Conservation (phyloP, 37 sponge, comb jelly and placozoan genomes). For the Beroe forskalii region DNA sequence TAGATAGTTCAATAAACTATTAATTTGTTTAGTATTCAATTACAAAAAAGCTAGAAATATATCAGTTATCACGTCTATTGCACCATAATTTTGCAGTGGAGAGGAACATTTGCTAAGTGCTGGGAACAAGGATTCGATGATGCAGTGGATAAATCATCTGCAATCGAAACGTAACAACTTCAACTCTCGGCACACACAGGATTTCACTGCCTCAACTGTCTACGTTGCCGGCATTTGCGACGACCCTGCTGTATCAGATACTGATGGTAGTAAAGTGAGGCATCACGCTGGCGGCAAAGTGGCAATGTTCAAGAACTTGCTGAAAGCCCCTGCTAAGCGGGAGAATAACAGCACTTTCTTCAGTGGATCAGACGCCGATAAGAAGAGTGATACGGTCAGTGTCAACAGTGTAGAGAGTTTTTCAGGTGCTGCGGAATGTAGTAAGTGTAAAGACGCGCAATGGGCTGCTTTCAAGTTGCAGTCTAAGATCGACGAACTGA, state of each 20-base stretch:
- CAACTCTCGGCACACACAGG: neutral
- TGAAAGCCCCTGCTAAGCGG: neutral
- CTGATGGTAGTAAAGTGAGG: neutral
- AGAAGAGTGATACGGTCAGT: constrained; percentile 12
- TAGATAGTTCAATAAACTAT: no score
- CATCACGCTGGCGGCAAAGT: neutral
- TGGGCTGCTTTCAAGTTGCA: constrained; percentile 61
- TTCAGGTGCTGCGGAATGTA: constrained; percentile 5
- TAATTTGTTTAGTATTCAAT: no score
- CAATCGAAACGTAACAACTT: constrained; percentile 56
- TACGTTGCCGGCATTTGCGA: constrained; percentile 39
- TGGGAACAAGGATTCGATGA: constrained; percentile 51
- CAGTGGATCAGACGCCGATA: neutral
- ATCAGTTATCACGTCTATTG: no score
- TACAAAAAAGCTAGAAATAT: no score
- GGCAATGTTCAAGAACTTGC: constrained; percentile 40
- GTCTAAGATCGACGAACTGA: constrained; percentile 49
- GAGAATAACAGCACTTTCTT: constrained; percentile 46
- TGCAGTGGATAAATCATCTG: constrained; percentile 58
- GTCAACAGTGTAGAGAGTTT: constrained; percentile 25
- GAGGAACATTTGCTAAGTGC: constrained; percentile 43
- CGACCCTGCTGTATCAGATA: neutral
- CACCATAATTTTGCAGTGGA: constrained; percentile 3
- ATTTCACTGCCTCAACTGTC: constrained; percentile 37
- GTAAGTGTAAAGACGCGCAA: constrained; percentile 52